Evolutionary conservation across 2,797 vertebrate species (phyloP).

Genomic region (Decapterus maruadsi): DNA sequence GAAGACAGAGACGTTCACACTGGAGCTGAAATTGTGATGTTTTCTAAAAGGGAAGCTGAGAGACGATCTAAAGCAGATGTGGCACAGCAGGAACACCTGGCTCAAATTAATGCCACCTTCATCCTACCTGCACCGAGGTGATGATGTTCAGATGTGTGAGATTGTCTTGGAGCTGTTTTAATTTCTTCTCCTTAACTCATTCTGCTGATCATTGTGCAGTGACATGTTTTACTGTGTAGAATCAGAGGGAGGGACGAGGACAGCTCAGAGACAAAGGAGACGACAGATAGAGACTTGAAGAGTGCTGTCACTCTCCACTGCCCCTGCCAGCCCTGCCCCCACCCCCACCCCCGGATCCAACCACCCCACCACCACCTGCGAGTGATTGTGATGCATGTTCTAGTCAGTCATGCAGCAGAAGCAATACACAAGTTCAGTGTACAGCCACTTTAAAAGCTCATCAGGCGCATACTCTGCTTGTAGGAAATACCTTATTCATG

Average conservation of each 20-base stretch:
- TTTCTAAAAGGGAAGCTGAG: background rate
- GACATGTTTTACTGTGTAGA: background rate
- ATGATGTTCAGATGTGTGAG: too few species aligned
- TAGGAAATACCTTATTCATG: conserved; percentile 99
- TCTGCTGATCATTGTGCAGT: too few species aligned
- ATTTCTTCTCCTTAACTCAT: background rate
- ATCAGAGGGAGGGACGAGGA: conserved; percentile 21
- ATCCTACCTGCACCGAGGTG: too few species aligned
- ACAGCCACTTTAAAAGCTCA: conserved; percentile 99
- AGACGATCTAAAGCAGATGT: background rate
- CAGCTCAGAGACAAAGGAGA: conserved; percentile 50
- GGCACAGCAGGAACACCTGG: too few species aligned
- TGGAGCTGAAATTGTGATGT: conserved; percentile 7
- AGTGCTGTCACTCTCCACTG: conserved; percentile 89
- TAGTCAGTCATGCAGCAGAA: conserved; percentile 94
- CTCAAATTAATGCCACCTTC: too few species aligned
- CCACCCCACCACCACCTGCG: conserved; percentile 89
- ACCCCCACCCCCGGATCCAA: background rate
- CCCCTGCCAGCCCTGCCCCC: conserved; percentile 81
- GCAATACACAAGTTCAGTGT: conserved; percentile 96
- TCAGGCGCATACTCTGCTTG: conserved; percentile 94
- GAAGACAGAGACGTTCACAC: conserved; percentile 31
- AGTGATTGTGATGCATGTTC: conserved; percentile 92
- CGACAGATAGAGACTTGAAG: conserved; percentile 54
- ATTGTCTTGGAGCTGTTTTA: too few species aligned